Evolutionary conservation across 2,888 invertebrate species (phyloP).

Genomic region (Spilosoma lubricipeda): DNA sequence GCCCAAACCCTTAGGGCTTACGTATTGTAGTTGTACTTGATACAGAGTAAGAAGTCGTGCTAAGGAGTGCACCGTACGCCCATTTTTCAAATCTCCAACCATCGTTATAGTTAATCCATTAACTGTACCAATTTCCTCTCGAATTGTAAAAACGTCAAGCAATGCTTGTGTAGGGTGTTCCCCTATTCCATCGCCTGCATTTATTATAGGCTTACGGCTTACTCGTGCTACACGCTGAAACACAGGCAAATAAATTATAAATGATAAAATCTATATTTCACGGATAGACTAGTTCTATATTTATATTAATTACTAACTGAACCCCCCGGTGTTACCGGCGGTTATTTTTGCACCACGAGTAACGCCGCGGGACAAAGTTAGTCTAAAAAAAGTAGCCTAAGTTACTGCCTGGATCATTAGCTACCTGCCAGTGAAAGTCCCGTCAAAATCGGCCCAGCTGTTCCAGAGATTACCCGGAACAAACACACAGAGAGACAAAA

Average conservation of each 20-base stretch:
- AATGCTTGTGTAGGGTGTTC: constrained; percentile 99
- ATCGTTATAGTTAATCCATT: constrained; percentile 98
- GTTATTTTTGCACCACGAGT: too few species aligned
- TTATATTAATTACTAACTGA: too few species aligned
- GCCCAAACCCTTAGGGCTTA: constrained; percentile 93
- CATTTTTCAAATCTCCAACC: constrained; percentile 99
- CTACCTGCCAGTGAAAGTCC: too few species aligned
- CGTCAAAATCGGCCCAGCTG: too few species aligned
- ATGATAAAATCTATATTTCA: background rate
- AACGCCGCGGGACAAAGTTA: too few species aligned
- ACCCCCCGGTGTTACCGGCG: too few species aligned
- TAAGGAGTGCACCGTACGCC: constrained; percentile 98
- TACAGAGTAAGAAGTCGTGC: constrained; percentile 97
- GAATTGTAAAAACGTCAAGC: constrained; percentile 98
- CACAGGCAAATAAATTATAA: constrained; percentile 5
- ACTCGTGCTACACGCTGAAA: constrained; percentile 92
- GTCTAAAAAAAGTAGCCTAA: too few species aligned
- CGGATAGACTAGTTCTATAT: background rate
- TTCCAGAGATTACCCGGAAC: too few species aligned
- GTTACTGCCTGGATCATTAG: too few species aligned
- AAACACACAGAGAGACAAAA: too few species aligned
- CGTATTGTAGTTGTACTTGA: constrained; percentile 96
- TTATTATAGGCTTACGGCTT: constrained; percentile 96
- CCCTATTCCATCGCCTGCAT: constrained; percentile 99
- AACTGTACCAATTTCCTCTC: constrained; percentile 99